phyloP scores from a whole-genome alignment of 2,113 vertebrate genomes.

The Naja naja region DNA sequence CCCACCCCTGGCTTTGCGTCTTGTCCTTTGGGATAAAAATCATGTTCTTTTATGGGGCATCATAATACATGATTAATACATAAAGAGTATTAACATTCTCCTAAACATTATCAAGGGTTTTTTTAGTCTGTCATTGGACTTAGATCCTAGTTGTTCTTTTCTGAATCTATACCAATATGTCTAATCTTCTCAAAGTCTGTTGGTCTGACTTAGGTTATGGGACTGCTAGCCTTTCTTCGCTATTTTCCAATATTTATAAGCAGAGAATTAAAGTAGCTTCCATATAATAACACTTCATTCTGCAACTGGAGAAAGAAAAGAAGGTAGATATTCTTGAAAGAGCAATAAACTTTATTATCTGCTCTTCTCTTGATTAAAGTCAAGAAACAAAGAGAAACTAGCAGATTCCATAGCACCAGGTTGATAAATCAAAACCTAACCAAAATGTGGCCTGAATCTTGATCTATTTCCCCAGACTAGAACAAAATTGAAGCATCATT shows the following conservation, averaged over 20 bases:
- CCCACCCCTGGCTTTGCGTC: no score
- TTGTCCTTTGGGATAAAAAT: neutral
- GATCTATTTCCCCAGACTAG: no score
- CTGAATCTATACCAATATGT: neutral
- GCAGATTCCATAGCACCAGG: no score
- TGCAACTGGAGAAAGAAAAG: neutral
- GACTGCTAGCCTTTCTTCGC: neutral
- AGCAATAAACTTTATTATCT: no score
- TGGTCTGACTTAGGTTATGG: neutral
- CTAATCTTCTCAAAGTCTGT: neutral
- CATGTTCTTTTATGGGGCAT: neutral
- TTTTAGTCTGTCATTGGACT: neutral
- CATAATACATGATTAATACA: no score
- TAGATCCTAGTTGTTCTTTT: neutral
- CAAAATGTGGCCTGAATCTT: no score
- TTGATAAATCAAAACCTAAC: no score
- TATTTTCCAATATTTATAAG: neutral
- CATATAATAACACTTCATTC: neutral
- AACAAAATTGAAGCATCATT: no score
- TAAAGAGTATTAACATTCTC: neutral
- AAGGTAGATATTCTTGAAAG: no score
- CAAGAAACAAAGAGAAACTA: no score
- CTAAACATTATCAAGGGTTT: neutral
- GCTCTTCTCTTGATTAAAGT: no score
- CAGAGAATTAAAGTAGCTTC: neutral